A percentile compares a stretch with the other conserved stretches of the same genome.
phyloP scores from a whole-genome alignment of 2,888 invertebrate species.

The Eucriotettix oculatus region DNA sequence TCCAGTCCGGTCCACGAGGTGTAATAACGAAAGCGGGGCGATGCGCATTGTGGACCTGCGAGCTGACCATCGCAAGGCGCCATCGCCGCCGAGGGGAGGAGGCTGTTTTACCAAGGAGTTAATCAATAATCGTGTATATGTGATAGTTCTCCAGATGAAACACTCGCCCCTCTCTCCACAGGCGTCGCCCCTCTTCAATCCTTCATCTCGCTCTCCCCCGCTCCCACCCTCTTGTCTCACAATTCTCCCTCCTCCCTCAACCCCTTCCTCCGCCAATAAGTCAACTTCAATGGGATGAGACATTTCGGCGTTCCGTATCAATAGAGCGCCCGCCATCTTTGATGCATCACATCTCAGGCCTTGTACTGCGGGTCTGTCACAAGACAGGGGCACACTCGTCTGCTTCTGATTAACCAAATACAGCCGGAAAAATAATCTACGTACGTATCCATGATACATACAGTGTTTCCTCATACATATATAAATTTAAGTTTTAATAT shows the following conservation, averaged over 20 bases:
- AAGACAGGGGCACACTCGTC: no score
- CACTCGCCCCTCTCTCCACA: neutral
- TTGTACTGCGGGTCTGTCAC: neutral
- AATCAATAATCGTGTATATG: neutral
- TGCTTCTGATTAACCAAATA: no score
- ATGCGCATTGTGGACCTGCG: no score
- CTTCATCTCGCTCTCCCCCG: neutral
- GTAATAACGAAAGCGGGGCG: no score
- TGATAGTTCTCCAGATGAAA: neutral
- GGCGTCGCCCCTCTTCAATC: neutral
- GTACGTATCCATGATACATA: no score
- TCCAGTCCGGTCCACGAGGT: neutral
- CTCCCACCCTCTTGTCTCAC: neutral
- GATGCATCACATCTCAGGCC: neutral
- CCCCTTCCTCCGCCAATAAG: neutral
- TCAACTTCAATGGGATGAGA: neutral
- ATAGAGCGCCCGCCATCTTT: neutral
- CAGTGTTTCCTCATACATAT: no score
- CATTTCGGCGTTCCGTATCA: neutral
- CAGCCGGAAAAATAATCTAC: no score
- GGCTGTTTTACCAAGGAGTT: neutral
- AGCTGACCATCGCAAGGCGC: no score
- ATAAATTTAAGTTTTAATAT: no score
- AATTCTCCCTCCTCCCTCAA: neutral
- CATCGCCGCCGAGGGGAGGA: neutral